phyloP scores from a whole-genome alignment of 2,888 invertebrate genomes.

The Limnephilus rhombicus region DNA sequence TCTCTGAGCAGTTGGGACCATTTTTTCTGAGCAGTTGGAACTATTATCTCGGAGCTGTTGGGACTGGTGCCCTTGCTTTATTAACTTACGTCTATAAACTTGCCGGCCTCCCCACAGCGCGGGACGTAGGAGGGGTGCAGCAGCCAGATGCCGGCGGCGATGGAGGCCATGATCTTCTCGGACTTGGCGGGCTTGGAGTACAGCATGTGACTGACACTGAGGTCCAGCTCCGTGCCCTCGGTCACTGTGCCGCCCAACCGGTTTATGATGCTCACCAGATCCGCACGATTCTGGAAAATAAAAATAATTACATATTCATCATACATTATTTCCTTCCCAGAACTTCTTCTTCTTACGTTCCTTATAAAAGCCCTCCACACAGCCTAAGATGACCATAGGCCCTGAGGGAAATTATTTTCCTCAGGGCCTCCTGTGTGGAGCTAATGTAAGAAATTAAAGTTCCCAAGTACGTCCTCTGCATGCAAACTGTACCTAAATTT shows the following conservation, averaged over 20 bases:
- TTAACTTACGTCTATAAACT: constrained; percentile 80
- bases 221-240: constrained; percentile 78
- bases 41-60: too few species aligned
- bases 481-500: too few species aligned
- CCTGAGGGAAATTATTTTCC: too few species aligned
- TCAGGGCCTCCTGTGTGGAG: too few species aligned
- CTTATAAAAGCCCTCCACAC: too few species aligned
- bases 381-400: too few species aligned
- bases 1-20: too few species aligned
- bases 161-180: constrained; percentile 91
- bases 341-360: too few species aligned
- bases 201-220: constrained; percentile 85
- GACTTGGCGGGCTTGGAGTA: constrained; percentile 87
- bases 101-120: constrained; percentile 73
- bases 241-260: constrained; percentile 82
- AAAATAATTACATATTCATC: not conserved
- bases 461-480: too few species aligned
- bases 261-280: constrained; percentile 77
- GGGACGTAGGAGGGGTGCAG: constrained; percentile 88
- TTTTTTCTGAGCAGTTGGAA: too few species aligned
- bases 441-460: too few species aligned
- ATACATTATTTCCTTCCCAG: not conserved
- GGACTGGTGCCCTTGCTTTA: not conserved
- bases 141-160: constrained; percentile 94
- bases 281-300: constrained; percentile 74